Percentiles rank a stretch among this genome's conserved stretches.
These are phyloP conservation scores for Margaritifera margaritifera DNA, from an alignment of 2,888 invertebrate species.

Conservation along the genomic window DNA sequence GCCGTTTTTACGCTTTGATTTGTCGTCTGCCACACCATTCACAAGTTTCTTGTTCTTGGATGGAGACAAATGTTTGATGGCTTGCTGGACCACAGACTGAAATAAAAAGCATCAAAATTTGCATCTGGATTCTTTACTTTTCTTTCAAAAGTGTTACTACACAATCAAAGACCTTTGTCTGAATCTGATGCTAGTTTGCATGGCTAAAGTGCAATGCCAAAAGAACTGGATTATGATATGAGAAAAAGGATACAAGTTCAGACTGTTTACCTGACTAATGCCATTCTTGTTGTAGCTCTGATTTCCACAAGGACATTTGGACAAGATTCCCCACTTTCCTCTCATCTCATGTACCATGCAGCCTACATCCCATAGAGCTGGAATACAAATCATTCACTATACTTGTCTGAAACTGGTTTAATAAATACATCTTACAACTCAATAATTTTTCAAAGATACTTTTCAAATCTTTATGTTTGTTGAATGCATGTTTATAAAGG, in stretches of 20 bases:
- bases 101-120: conserved; percentile 12
- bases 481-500: no score
- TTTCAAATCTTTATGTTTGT: no score
- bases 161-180: not conserved
- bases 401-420: no score
- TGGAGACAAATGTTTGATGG: conserved; percentile 58
- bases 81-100: conserved; percentile 56
- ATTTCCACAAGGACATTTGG: conserved; percentile 80
- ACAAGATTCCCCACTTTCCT: conserved; percentile 84
- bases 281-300: conserved; percentile 63
- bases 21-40: conserved; percentile 67
- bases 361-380: conserved; percentile 72
- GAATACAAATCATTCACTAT: conserved; percentile 21
- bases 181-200: not conserved
- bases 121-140: not conserved
- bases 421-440: no score
- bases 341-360: conserved; percentile 85
- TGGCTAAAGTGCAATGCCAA: not conserved
- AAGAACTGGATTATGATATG: not conserved
- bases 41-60: conserved; percentile 55
- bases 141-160: not conserved
- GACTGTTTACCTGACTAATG: conserved; percentile 49
- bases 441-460: no score
- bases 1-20: conserved; percentile 48
- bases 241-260: not conserved